Evolutionary conservation across 2,113 vertebrate species (phyloP).

Genomic region (Vidua chalybeata): DNA sequence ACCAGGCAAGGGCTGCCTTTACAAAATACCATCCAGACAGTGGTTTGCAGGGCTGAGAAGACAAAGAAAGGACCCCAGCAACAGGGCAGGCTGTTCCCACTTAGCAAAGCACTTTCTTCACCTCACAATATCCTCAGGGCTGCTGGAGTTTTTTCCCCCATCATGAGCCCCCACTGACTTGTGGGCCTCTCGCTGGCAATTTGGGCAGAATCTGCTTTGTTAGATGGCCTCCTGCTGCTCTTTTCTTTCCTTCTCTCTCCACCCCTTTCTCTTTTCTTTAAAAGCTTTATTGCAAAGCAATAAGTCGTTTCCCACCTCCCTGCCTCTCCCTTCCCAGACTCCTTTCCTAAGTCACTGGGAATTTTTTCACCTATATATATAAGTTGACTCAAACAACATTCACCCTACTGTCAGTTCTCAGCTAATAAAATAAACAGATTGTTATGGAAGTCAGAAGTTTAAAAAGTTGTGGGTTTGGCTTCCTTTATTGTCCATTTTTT

Average conservation of each 20-base stretch:
- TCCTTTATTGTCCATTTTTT: background rate
- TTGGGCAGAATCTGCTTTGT: slow-evolving; percentile 59
- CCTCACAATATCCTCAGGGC: background rate
- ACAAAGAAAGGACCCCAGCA: background rate
- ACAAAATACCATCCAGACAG: background rate
- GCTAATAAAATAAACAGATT: slow-evolving; percentile 2
- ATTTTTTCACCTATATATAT: background rate
- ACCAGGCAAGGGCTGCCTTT: background rate
- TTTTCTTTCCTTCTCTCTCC: slow-evolving; percentile 16
- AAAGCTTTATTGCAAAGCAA: slow-evolving; percentile 48
- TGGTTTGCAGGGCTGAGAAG: background rate
- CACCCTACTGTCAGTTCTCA: background rate
- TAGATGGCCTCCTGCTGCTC: slow-evolving; percentile 46
- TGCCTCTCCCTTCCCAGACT: background rate
- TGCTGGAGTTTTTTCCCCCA: background rate
- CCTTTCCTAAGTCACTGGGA: background rate
- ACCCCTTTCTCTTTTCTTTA: slow-evolving; percentile 23
- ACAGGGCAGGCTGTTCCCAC: background rate
- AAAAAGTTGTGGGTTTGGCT: background rate
- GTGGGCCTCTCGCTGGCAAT: slow-evolving; percentile 35
- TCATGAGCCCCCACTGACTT: background rate
- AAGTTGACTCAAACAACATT: background rate
- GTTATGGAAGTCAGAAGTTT: background rate
- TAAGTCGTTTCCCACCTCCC: slow-evolving; percentile 36
- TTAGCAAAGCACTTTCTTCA: background rate